Evolutionary conservation across 1,140 invertebrate genomes (phyloP).

Genomic region (Tetramorium alpestre): DNA sequence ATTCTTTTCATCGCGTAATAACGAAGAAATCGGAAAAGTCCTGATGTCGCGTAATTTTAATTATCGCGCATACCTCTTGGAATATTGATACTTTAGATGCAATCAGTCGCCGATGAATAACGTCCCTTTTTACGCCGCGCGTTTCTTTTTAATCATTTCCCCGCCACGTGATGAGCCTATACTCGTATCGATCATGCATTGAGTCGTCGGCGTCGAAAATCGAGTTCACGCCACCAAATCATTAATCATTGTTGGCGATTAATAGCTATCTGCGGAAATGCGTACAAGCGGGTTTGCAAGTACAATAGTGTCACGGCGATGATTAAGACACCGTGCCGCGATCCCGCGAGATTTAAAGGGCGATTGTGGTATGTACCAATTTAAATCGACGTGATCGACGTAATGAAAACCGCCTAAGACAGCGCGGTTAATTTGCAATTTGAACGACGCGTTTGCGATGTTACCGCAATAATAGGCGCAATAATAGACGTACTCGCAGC

Average conservation of each 20-base stretch:
- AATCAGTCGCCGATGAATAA: constrained; percentile 4
- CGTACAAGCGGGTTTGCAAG: constrained; percentile 65
- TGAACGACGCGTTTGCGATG: constrained; percentile 54
- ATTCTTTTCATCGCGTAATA: neutral
- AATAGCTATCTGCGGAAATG: constrained; percentile 72
- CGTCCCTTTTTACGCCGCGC: neutral
- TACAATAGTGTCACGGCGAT: constrained; percentile 66
- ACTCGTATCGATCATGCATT: constrained; percentile 69
- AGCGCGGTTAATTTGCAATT: constrained; percentile 40
- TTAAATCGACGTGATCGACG: constrained; percentile 42
- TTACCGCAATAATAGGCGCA: constrained; percentile 52
- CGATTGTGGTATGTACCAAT: constrained; percentile 24
- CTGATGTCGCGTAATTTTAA: neutral
- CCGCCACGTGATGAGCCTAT: neutral
- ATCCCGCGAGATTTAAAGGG: neutral
- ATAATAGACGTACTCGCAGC: constrained; percentile 45
- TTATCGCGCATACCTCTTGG: neutral
- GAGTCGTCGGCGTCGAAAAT: constrained; percentile 62
- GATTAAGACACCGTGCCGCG: constrained; percentile 63
- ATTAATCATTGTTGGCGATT: constrained; percentile 70
- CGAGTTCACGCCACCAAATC: constrained; percentile 65
- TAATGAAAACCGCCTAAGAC: neutral
- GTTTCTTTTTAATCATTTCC: constrained; percentile 53
- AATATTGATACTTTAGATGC: neutral
- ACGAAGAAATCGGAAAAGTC: neutral